Percentiles rank a stretch among this genome's conserved stretches.
phyloP scores from a whole-genome alignment of 2,797 vertebrate species.

The Aplochiton taeniatus region DNA sequence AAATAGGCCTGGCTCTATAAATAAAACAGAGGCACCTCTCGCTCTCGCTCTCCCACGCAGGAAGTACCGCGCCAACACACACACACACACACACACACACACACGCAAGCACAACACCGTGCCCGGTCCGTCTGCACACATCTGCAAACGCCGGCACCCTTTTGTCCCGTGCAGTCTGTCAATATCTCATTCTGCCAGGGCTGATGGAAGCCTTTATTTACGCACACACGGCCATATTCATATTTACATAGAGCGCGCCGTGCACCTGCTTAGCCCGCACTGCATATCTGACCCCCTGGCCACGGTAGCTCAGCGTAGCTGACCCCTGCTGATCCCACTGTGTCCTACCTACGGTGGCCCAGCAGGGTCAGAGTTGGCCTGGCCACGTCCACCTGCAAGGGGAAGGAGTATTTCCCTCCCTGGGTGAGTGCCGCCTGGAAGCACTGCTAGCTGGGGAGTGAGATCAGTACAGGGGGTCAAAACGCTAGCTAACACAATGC shows the following conservation, averaged over 20 bases:
- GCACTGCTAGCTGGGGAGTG: no score
- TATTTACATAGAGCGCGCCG: neutral
- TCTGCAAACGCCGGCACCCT: neutral
- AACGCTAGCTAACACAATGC: no score
- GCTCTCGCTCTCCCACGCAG: conserved; percentile 43
- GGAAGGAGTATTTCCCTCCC: no score
- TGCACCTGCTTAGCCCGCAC: neutral
- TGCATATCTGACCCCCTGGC: neutral
- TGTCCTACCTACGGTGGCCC: no score
- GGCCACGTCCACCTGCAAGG: no score
- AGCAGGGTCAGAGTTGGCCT: no score
- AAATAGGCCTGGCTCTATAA: conserved; percentile 75
- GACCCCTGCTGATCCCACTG: no score
- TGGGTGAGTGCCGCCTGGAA: no score
- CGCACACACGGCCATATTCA: neutral
- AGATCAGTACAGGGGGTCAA: no score
- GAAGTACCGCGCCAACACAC: conserved; percentile 20
- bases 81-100: neutral
- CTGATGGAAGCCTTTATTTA: neutral
- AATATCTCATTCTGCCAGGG: neutral
- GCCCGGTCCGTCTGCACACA: neutral
- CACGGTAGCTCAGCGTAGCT: neutral
- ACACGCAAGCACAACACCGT: neutral
- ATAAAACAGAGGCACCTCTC: conserved; percentile 75
- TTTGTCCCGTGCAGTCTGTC: neutral